These are phyloP conservation scores for Carduelis carduelis DNA, from an alignment of 2,797 vertebrate species.

Conservation along the genomic window DNA sequence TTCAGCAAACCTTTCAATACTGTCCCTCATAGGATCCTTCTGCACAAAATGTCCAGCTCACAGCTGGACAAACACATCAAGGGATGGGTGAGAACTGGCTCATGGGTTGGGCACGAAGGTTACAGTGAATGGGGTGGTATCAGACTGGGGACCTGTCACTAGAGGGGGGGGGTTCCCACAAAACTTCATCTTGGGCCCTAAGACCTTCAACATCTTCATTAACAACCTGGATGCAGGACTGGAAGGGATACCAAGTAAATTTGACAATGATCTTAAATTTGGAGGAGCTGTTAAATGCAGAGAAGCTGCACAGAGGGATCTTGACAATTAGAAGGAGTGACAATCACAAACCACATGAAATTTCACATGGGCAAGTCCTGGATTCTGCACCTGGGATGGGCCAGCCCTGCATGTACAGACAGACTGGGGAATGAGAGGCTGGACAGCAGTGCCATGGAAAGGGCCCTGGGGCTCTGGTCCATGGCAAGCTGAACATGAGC, in stretches of 20 bases:
- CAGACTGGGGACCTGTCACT: background rate
- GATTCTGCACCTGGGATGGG: background rate
- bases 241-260: background rate
- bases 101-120: too few relatives aligned
- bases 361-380: background rate
- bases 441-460: background rate
- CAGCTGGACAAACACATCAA: background rate
- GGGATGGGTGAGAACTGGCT: background rate
- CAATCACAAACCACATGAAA: background rate
- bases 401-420: background rate
- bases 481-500: background rate
- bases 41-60: background rate
- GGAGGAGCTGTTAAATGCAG: background rate
- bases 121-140: too few relatives aligned
- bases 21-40: background rate
- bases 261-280: background rate
- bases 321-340: background rate
- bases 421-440: background rate
- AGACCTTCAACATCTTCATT: background rate
- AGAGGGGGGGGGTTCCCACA: accelerated
- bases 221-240: background rate
- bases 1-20: background rate
- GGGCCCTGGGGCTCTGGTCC: background rate
- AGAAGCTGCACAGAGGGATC: background rate
- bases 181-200: background rate